Evolutionary conservation across 1,140 invertebrate genomes (phyloP), one percentile per base, ranked within the genome.

Genomic region (Psilanteris sp.): DNA sequence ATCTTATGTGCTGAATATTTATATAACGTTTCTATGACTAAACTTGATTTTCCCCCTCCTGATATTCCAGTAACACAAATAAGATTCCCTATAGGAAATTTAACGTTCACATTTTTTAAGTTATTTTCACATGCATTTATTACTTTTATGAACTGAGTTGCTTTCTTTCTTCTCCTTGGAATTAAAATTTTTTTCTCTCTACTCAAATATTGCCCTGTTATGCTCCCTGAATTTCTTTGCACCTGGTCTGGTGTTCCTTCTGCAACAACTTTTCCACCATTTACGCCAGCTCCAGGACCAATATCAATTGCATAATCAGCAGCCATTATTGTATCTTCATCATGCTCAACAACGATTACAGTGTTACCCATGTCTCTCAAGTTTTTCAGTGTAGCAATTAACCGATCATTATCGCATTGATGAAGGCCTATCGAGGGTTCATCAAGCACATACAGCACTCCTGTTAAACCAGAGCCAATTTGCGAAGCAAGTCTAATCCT

Each of bases 101-200:
- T 36, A 27, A 37, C 32, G 16, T 36, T 18, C 10, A 61, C 32
- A 61, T 61, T 61, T 29, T 48, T 27, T 48, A 61, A 48, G 24
- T 61, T 61, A 48, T 61, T 59, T 55, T 55, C 50, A 54, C 48
- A 54, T 54, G 48, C 48, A 54, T 54, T 54, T 54, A 54, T 54
- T 54, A 54, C 48, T 54, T 54, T 54, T 54, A 54, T 54, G 48
- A 54, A 54, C 48, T 54, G 48, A 54, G 48, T 54, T 55, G 50
- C 36, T 41, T 55, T 10, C 50, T 41, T 55, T 55, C 50, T 55
- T 55, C 36, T 41, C 36, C 36, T 57, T 57, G 52, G 52, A 41
- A 57, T 32, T 43, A 31, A 31, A 43, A 57, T 43, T 43, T 41
- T 57, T 57, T 43, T 29, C 36, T 43, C 26, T 43, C 41, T 13